These are phyloP conservation scores for Tympanoctomys barrerae DNA, from an alignment of 2,797 vertebrate genomes.

Conservation along the genomic window DNA sequence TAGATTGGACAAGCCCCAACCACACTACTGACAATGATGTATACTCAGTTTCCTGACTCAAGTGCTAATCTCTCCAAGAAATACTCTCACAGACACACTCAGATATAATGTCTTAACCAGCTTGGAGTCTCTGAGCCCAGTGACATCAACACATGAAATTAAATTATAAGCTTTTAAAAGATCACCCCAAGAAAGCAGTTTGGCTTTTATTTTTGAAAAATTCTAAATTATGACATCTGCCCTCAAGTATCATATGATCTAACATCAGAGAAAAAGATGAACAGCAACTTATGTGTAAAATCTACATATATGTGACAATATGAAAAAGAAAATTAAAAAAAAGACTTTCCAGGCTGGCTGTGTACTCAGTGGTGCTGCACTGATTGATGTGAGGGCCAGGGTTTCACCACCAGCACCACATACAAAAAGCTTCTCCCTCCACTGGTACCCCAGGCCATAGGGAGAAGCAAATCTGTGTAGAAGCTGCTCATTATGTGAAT, in stretches of 20 bases:
- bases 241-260: background rate
- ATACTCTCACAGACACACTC: background rate
- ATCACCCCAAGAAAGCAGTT: background rate
- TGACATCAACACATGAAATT: background rate
- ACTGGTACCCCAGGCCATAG: background rate
- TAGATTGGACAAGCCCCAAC: background rate
- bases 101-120: background rate
- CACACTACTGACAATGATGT: background rate
- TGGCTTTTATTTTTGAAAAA: background rate
- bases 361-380: background rate
- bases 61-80: background rate
- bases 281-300: background rate
- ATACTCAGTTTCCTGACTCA: background rate
- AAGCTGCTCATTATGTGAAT: background rate
- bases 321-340: background rate
- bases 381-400: background rate
- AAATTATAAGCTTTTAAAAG: background rate
- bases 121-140: background rate
- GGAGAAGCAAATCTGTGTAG: background rate
- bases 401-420: background rate
- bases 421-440: background rate
- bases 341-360: background rate
- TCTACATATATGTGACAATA: background rate
- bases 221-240: background rate
- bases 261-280: background rate